phyloP scores from a whole-genome alignment of 2,113 vertebrate genomes.

The Gallinago paraguaiae region DNA sequence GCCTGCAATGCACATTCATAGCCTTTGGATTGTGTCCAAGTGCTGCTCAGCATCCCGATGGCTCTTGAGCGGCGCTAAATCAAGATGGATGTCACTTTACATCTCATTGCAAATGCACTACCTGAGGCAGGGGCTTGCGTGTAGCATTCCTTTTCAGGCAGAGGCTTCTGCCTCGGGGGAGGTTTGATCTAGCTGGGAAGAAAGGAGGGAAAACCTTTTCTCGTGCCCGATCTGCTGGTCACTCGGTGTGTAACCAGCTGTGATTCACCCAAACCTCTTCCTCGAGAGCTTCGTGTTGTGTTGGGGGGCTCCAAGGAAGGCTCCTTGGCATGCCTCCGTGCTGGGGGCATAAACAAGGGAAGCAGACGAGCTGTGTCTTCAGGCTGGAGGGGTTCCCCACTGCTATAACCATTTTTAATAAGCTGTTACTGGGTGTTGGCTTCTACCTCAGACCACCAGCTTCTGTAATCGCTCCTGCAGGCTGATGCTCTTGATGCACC shows the following conservation, averaged over 20 bases:
- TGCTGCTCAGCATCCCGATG: conserved; percentile 8
- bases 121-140: neutral
- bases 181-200: neutral
- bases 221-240: neutral
- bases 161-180: neutral
- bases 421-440: neutral
- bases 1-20: conserved; percentile 11
- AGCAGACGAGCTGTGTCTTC: neutral
- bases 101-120: neutral
- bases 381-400: neutral
- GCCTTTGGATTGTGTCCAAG: conserved; percentile 37
- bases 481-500: neutral
- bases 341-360: neutral
- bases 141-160: neutral
- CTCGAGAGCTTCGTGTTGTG: accelerated
- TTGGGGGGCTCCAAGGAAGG: accelerated
- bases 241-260: neutral
- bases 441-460: neutral
- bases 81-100: conserved; percentile 26
- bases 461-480: neutral
- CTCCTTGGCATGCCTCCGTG: neutral
- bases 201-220: neutral
- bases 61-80: neutral
- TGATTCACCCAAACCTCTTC: neutral
- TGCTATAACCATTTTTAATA: neutral